Conservation (phyloP, 2,888 invertebrate genomes). For the Bombylius major region DNA sequence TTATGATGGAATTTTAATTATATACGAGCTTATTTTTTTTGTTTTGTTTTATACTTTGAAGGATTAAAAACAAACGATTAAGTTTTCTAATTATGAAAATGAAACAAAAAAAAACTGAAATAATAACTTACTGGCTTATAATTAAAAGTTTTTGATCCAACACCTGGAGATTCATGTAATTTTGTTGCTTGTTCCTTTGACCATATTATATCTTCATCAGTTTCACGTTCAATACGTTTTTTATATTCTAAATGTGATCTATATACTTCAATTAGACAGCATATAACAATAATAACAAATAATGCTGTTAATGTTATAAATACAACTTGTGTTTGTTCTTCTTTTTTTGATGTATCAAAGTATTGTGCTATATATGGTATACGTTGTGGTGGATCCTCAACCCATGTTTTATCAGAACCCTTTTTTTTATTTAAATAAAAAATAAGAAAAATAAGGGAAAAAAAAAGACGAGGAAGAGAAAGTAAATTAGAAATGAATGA, state of each 20-base stretch:
- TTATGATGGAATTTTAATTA: no score
- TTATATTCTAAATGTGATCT: slow-evolving; percentile 62
- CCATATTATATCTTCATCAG: slow-evolving; percentile 61
- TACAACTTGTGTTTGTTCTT: slow-evolving; percentile 67
- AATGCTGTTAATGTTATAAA: slow-evolving; percentile 66
- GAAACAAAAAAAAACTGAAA: no score
- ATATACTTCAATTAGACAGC: slow-evolving; percentile 62
- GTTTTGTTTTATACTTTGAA: no score
- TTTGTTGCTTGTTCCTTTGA: slow-evolving; percentile 62
- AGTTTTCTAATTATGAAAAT: no score
- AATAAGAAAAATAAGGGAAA: not conserved
- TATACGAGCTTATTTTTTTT: no score
- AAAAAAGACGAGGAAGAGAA: not conserved
- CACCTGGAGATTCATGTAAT: slow-evolving; percentile 46
- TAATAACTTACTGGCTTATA: slow-evolving; percentile 41
- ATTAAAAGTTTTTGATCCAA: slow-evolving; percentile 31
- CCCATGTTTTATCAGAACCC: slow-evolving; percentile 71
- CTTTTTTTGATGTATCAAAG: slow-evolving; percentile 59
- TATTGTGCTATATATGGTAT: slow-evolving; percentile 62
- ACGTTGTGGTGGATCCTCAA: slow-evolving; percentile 68
- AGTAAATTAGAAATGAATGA: not conserved
- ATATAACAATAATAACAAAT: slow-evolving; percentile 55
- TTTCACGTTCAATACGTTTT: slow-evolving; percentile 57
- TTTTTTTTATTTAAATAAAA: slow-evolving; percentile 23
- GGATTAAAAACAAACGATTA: no score